Percentiles rank a stretch among this genome's conserved stretches.
Conservation (phyloP, 2,888 invertebrate species). For the Rotaria magnacalcarata region DNA sequence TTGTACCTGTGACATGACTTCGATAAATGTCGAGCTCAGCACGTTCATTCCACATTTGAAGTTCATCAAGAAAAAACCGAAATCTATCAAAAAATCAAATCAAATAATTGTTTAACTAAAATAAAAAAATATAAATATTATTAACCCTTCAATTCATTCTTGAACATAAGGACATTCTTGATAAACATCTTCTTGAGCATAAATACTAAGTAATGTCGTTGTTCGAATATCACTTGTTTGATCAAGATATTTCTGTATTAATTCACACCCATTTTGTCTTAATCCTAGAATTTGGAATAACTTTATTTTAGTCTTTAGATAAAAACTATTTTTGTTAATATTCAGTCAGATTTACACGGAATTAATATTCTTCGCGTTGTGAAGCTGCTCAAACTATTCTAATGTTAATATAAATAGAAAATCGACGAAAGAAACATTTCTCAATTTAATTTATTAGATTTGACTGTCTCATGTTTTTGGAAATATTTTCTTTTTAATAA, state of each 20-base stretch:
- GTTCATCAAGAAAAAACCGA: conserved; percentile 75
- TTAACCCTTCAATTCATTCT: conserved; percentile 61
- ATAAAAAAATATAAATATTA: conserved; percentile 29
- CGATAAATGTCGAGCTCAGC: conserved; percentile 47
- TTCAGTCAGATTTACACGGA: no score
- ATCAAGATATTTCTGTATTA: conserved; percentile 82
- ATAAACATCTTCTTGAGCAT: conserved; percentile 73
- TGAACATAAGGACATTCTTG: conserved; percentile 60
- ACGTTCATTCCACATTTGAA: conserved; percentile 74
- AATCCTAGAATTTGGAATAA: conserved; percentile 50
- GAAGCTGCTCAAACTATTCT: no score
- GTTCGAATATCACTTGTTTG: conserved; percentile 83
- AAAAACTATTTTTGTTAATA: background rate
- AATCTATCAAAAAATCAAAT: conserved; percentile 65
- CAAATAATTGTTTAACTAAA: background rate
- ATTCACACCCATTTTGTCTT: conserved; percentile 63
- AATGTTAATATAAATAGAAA: no score
- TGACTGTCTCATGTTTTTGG: no score
- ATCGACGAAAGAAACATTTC: no score
- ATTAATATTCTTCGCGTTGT: no score
- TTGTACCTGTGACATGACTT: background rate
- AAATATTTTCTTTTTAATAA: no score
- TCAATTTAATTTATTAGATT: no score
- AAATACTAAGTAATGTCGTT: conserved; percentile 67
- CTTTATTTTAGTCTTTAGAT: background rate